Evolutionary conservation across 2,113 vertebrate species (phyloP).

Genomic region (Emydocephalus ijimae): DNA sequence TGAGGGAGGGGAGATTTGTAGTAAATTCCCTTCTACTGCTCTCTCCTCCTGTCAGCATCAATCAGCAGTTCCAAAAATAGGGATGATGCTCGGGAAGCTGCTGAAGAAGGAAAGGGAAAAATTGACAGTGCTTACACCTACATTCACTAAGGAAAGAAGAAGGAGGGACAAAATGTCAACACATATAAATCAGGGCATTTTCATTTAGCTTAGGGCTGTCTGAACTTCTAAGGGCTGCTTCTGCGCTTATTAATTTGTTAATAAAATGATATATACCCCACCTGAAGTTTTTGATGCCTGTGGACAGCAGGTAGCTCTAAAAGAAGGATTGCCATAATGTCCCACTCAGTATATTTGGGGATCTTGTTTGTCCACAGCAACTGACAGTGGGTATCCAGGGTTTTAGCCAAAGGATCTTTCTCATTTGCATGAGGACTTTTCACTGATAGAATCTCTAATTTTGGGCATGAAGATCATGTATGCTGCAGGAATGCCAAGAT

Average conservation of each 20-base stretch:
- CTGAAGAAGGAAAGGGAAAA: slow-evolving; percentile 27
- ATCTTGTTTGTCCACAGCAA: background rate
- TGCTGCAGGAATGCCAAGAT: background rate
- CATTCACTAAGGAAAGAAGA: background rate
- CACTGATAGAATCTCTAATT: background rate
- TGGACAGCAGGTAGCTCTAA: background rate
- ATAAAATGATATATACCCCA: background rate
- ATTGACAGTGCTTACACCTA: background rate
- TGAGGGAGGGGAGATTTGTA: background rate
- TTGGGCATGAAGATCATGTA: background rate
- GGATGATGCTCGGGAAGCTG: slow-evolving; percentile 24
- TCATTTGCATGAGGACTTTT: background rate
- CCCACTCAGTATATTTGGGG: background rate
- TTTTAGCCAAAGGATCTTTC: background rate
- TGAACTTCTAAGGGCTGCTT: background rate
- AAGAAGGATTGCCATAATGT: background rate
- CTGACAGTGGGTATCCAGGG: background rate
- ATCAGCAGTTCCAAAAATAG: slow-evolving; percentile 20
- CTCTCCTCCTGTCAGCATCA: slow-evolving; percentile 23
- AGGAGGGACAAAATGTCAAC: background rate
- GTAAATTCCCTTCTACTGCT: slow-evolving; percentile 34
- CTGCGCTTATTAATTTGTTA: background rate
- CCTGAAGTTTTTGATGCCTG: background rate
- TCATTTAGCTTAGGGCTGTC: background rate
- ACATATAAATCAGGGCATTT: background rate